These are phyloP conservation scores for Platysternon megacephalum DNA, from an alignment of 2,113 vertebrate species.

Conservation along the genomic window DNA sequence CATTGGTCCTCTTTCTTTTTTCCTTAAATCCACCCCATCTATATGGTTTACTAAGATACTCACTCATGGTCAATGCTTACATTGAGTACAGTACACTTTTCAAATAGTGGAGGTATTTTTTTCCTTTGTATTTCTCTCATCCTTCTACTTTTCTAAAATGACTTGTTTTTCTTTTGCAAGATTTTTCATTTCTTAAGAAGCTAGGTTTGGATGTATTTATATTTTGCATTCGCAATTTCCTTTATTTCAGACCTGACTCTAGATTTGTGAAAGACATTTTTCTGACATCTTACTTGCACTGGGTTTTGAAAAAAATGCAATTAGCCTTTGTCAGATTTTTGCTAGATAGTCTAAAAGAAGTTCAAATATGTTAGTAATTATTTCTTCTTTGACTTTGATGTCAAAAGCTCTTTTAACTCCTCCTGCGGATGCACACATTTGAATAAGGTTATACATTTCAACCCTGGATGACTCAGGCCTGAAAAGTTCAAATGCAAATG, in stretches of 20 bases:
- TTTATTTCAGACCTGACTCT: not conserved
- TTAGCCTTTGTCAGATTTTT: conserved; percentile 37
- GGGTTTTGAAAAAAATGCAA: conserved; percentile 40
- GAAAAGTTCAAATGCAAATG: conserved; percentile 49
- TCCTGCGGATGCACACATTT: conserved; percentile 25
- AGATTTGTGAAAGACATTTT: conserved; percentile 38
- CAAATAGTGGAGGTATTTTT: not conserved
- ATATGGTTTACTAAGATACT: not conserved
- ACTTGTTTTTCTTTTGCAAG: not conserved
- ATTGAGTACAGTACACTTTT: not conserved
- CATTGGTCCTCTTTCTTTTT: not conserved
- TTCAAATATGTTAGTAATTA: not conserved
- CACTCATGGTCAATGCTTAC: not conserved
- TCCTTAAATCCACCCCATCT: not conserved
- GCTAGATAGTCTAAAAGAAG: conserved; percentile 45
- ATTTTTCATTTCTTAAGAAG: conserved; percentile 20
- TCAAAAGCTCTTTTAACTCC: conserved; percentile 47
- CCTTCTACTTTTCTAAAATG: not conserved
- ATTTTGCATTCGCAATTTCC: not conserved
- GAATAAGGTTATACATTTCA: conserved; percentile 52
- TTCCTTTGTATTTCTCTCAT: not conserved
- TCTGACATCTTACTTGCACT: conserved; percentile 59
- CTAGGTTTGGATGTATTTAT: conserved; percentile 28
- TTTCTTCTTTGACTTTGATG: conserved; percentile 35
- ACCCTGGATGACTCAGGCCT: conserved; percentile 23